phyloP scores from a whole-genome alignment of 1,140 invertebrate species.

The Battus philenor region DNA sequence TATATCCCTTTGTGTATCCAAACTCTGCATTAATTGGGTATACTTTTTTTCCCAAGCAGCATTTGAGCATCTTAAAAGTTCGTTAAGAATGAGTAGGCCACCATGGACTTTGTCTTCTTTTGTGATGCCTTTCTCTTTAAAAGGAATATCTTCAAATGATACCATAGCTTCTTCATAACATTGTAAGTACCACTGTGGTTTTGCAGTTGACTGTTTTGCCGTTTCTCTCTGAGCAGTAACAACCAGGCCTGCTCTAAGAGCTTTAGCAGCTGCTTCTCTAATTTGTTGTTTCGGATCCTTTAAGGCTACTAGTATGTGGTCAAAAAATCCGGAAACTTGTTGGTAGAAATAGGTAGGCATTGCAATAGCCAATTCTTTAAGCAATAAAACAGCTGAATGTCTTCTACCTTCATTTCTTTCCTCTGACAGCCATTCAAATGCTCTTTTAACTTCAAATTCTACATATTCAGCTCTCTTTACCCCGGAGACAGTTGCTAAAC shows the following conservation, averaged over 20 bases:
- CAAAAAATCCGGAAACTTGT: constrained; percentile 97
- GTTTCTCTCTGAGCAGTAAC: constrained; percentile 96
- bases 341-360: constrained; percentile 99
- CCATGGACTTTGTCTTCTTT: constrained; percentile 96
- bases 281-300: constrained; percentile 79
- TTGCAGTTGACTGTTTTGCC: constrained; percentile 87
- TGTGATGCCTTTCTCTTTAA: constrained; percentile 84
- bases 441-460: constrained; percentile 93
- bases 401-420: constrained; percentile 93
- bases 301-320: constrained; percentile 77
- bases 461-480: constrained; percentile 96
- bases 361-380: constrained; percentile 95
- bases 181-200: constrained; percentile 92
- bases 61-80: constrained; percentile 95
- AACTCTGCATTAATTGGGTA: constrained; percentile 79
- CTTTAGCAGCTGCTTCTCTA: constrained; percentile 93
- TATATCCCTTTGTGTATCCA: constrained; percentile 67
- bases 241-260: constrained; percentile 92
- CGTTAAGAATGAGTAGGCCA: constrained; percentile 94
- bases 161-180: constrained; percentile 92
- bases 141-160: constrained; percentile 83
- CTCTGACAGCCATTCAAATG: constrained; percentile 94
- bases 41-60: constrained; percentile 91
- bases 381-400: constrained; percentile 93
- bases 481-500: constrained; percentile 92